Conservation (phyloP, 1,140 invertebrate species). For the Chymomyza costata region DNA sequence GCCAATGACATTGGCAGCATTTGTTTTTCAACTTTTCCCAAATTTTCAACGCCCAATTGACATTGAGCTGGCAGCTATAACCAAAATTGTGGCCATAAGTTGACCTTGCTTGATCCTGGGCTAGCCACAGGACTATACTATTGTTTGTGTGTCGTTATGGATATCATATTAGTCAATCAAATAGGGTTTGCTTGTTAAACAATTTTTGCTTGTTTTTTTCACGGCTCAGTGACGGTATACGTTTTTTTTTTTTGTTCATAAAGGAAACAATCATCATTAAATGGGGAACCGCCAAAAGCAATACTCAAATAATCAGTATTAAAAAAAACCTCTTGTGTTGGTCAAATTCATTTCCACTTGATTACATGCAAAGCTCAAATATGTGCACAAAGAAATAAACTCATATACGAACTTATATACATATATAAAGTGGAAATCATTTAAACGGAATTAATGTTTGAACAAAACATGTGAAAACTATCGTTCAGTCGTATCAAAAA, state of each 20-base stretch:
- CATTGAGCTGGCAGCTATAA: slow-evolving; percentile 29
- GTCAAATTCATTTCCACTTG: slow-evolving; percentile 71
- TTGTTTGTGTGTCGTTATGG: slow-evolving; percentile 48
- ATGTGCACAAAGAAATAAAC: slow-evolving; percentile 24
- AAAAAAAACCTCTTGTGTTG: slow-evolving; percentile 61
- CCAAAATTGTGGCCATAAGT: slow-evolving; percentile 53
- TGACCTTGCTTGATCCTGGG: slow-evolving; percentile 45
- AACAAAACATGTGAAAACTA: slow-evolving; percentile 73
- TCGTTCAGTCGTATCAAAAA: slow-evolving; percentile 27
- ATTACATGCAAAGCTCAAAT: slow-evolving; percentile 55
- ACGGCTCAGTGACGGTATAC: slow-evolving; percentile 54
- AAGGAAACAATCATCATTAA: slow-evolving; percentile 50
- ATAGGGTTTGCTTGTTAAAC: slow-evolving; percentile 19
- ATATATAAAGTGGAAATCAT: slow-evolving; percentile 49
- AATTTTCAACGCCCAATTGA: slow-evolving; percentile 10
- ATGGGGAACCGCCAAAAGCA: slow-evolving; percentile 46
- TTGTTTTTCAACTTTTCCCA: slow-evolving; percentile 19
- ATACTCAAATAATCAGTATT: slow-evolving; percentile 16
- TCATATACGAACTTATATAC: background rate
- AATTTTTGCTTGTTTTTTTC: slow-evolving; percentile 28
- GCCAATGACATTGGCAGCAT: background rate
- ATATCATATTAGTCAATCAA: slow-evolving; percentile 24
- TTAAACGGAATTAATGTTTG: slow-evolving; percentile 67
- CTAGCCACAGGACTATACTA: slow-evolving; percentile 18
- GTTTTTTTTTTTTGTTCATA: background rate